Conservation (phyloP, 2,113 vertebrate species). For the Phycodurus eques region DNA sequence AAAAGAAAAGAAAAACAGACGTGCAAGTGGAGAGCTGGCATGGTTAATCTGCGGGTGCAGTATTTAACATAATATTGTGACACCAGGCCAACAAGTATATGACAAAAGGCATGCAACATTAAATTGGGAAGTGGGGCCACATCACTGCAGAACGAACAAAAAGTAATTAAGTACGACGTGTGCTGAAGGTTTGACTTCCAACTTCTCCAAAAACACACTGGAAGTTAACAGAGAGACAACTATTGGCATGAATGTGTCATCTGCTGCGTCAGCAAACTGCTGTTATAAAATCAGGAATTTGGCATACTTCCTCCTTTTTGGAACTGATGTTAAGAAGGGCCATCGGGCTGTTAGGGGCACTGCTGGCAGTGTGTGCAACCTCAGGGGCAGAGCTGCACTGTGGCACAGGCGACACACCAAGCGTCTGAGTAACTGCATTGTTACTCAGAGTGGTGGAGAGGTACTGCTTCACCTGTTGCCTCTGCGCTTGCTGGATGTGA, state of each 20-base stretch:
- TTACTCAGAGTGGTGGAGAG: constrained; percentile 83
- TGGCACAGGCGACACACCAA: constrained; percentile 64
- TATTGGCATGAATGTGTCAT: constrained; percentile 26
- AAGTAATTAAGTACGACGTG: constrained; percentile 46
- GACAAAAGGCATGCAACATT: constrained; percentile 38
- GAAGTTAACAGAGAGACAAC: constrained; percentile 13
- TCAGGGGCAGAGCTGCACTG: constrained; percentile 74
- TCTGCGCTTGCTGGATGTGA: constrained; percentile 84
- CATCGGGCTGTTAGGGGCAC: constrained; percentile 85
- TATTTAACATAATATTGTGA: constrained; percentile 70
- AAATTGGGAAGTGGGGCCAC: constrained; percentile 32
- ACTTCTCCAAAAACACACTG: constrained; percentile 40
- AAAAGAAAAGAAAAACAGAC: background rate
- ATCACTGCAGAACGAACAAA: constrained; percentile 39
- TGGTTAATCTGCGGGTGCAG: constrained; percentile 52
- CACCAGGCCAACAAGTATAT: constrained; percentile 40
- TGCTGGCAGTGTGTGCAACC: constrained; percentile 67
- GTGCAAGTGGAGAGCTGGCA: constrained; percentile 9
- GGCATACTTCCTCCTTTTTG: constrained; percentile 82
- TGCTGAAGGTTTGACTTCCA: constrained; percentile 26
- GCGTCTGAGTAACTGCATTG: constrained; percentile 74
- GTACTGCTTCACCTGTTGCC: constrained; percentile 86
- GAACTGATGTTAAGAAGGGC: constrained; percentile 83
- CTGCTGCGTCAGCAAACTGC: constrained; percentile 23
- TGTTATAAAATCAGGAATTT: constrained; percentile 17